A percentile compares a stretch with the other conserved stretches of the same genome.
Conservation (phyloP, 2,113 vertebrate species). For the Saguinus imperator region DNA sequence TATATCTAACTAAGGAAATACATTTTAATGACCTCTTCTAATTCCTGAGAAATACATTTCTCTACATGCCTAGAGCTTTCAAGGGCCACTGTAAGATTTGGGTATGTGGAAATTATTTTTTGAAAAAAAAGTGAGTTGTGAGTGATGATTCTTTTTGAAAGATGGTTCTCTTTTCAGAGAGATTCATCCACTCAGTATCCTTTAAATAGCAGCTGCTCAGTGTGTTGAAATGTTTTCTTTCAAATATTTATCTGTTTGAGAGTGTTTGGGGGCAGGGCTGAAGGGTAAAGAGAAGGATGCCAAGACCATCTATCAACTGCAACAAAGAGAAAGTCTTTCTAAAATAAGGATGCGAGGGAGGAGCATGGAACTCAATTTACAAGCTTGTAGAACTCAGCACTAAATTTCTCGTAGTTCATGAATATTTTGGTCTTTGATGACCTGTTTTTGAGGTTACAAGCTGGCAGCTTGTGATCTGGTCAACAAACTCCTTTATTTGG, state of each 20-base stretch:
- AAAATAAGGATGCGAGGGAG: slow-evolving; percentile 6
- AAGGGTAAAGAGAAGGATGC: not conserved
- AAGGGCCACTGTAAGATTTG: not conserved
- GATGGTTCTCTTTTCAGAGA: not conserved
- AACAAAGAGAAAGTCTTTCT: not conserved
- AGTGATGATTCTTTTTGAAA: not conserved
- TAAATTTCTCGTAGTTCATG: not conserved
- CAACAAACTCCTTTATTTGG: slow-evolving; percentile 34
- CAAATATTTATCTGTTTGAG: slow-evolving; percentile 66
- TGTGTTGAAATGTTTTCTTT: slow-evolving; percentile 51
- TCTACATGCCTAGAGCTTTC: not conserved
- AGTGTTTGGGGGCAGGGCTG: slow-evolving; percentile 19
- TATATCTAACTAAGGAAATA: not conserved
- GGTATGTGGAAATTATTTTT: not conserved
- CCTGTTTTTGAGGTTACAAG: not conserved
- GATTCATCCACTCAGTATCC: not conserved
- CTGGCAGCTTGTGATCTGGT: not conserved
- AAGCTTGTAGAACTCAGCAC: not conserved
- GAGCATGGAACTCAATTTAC: not conserved
- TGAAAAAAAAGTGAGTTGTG: not conserved
- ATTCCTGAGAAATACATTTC: not conserved
- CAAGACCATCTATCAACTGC: not conserved
- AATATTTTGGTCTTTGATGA: not conserved
- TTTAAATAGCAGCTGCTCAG: slow-evolving; percentile 50
- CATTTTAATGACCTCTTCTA: slow-evolving; percentile 17